Evolutionary conservation across 2,797 vertebrate genomes (phyloP).

Genomic region (Tapera naevia): DNA sequence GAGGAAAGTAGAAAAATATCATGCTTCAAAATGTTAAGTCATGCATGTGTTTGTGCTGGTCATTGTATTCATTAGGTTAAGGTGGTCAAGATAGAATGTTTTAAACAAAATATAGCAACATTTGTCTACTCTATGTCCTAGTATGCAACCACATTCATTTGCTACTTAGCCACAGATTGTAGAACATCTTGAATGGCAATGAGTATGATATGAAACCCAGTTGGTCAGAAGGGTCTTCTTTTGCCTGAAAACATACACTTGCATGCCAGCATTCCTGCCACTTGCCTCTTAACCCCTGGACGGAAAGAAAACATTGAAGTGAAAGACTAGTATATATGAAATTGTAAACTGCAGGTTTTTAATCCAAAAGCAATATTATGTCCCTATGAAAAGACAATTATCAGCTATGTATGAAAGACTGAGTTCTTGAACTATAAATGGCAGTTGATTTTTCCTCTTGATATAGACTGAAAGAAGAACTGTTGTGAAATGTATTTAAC

Average conservation of each 20-base stretch:
- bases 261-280: neutral
- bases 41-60: conserved; percentile 4
- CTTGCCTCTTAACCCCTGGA: neutral
- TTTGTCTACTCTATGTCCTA: neutral
- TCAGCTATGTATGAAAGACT: neutral
- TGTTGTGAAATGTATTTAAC: neutral
- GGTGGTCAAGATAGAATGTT: neutral
- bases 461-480: neutral
- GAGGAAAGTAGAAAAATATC: neutral
- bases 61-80: neutral
- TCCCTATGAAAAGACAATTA: neutral
- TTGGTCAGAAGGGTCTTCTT: neutral
- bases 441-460: neutral
- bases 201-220: neutral
- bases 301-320: neutral
- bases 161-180: neutral
- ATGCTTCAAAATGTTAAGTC: conserved; percentile 16
- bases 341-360: neutral
- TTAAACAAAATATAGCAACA: conserved; percentile 9
- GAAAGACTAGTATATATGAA: neutral
- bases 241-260: neutral
- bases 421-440: neutral
- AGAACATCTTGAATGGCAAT: neutral
- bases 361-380: neutral
- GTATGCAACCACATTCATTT: neutral